Base-by-base conservation (phyloP, 1,140 invertebrate genomes). In the Scaptomyza graminum region DNA sequence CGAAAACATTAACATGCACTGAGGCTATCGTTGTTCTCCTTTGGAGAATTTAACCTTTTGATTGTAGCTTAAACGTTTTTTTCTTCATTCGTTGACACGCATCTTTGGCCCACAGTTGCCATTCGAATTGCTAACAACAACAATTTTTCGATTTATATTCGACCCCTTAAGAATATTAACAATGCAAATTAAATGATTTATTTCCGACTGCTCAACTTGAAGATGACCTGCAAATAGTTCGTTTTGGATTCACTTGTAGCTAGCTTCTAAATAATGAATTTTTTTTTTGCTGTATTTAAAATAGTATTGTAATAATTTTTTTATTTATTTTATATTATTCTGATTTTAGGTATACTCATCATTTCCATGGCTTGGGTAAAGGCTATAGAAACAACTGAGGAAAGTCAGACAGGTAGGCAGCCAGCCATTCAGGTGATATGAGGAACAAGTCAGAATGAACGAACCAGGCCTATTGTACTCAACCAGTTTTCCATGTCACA, bases 141-240 rank as follows among this genome's bases (percentile, higher is more conserved):
- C 16, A 71, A 87, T 54, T 75, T 74, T 78, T 87, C 81, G 70
- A 85, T 85, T 85, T 81, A 87, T 87, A 87, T 82, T 66, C 75
- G 11, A 61, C 18, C 59, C 55, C 54, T 41, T 31, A 46, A 57
- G 25, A 59, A 62, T n/a, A 62, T 46, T 25, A 51, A n/a, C 41
- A 39, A 54, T 31, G 31, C 31, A 7, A 8, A 34, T 34, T 8
- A 52, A 44, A 11, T 56, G 39, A 11, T 8, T 7, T 18, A 8
- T 22, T 16, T 5, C 2, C 1, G 0, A 25, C 1, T 7, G n/a
- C 1, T 1, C 11, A 44, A n/a, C 39, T 15, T 11, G 9, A 5
- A 2, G 9, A 56, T 56, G 15, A n/a, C 39, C 39, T 56, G 13
- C 13, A n/a, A 28, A 28, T 6, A 7, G 6, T 28, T 28, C 7